Evolutionary conservation across 2,888 invertebrate species (phyloP).

Genomic region (Sarcophaga caerulescens): DNA sequence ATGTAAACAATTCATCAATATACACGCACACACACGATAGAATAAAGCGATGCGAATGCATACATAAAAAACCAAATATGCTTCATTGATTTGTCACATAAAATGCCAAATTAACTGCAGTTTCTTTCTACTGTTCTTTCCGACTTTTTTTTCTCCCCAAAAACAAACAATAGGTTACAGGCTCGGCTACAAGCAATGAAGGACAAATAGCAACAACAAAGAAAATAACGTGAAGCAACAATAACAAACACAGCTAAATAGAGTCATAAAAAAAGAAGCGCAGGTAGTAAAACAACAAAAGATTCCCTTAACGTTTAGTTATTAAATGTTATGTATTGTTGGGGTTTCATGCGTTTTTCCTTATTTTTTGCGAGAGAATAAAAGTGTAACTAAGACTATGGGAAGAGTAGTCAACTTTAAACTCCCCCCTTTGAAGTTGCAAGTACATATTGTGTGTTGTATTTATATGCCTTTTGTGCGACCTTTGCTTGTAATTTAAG

Average conservation of each 20-base stretch:
- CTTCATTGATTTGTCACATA: conserved; percentile 70
- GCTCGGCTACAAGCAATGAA: conserved; percentile 18
- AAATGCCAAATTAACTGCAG: conserved; percentile 67
- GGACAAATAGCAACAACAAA: conserved; percentile 5
- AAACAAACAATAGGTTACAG: conserved; percentile 23
- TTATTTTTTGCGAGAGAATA: background rate
- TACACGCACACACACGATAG: background rate
- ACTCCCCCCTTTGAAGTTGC: background rate
- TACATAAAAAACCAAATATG: conserved; percentile 37
- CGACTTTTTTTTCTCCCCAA: background rate
- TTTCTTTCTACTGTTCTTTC: conserved; percentile 45
- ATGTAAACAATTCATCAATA: background rate
- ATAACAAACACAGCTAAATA: conserved; percentile 1
- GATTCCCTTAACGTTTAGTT: conserved; percentile 10
- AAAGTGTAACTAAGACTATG: background rate
- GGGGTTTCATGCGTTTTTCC: background rate
- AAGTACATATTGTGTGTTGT: conserved; percentile 12
- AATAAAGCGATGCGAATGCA: background rate
- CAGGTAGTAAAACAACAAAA: conserved; percentile 49
- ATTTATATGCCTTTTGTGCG: conserved; percentile 61
- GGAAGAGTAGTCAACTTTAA: background rate
- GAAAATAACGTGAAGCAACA: background rate
- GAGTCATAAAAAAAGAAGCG: background rate
- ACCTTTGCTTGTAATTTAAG: conserved; percentile 67
- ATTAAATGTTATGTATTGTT: background rate